A percentile compares a stretch with the other conserved stretches of the same genome.
Evolutionary conservation across 2,113 vertebrate species (phyloP).

Genomic region (Tricholaema leucomelas): DNA sequence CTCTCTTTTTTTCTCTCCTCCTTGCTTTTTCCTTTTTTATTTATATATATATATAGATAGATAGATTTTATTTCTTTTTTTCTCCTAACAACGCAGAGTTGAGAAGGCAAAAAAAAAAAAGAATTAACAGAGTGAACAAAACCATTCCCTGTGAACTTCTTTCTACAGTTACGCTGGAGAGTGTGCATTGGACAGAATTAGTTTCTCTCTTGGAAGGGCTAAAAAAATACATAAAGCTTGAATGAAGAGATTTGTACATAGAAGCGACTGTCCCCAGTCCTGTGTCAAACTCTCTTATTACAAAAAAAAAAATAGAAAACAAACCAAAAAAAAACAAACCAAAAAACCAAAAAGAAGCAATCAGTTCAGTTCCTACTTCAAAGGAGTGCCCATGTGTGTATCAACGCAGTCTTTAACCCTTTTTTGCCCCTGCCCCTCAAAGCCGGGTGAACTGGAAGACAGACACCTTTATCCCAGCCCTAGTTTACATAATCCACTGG

Average conservation of each 20-base stretch:
- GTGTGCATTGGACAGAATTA: conserved; percentile 75
- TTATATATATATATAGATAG: too few relatives aligned
- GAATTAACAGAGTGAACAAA: conserved; percentile 74
- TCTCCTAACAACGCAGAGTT: conserved; percentile 70
- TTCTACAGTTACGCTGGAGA: conserved; percentile 73
- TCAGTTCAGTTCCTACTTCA: conserved; percentile 67
- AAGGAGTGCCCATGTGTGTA: conserved; percentile 72
- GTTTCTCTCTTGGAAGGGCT: conserved; percentile 75
- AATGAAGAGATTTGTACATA: conserved; percentile 77
- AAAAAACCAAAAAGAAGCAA: neutral
- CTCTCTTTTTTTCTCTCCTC: conserved; percentile 39
- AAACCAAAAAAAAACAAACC: conserved; percentile 43
- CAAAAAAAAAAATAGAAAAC: conserved; percentile 52
- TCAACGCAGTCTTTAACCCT: conserved; percentile 72
- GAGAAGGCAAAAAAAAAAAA: conserved; percentile 80
- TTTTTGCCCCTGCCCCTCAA: conserved; percentile 64
- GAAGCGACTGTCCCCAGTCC: conserved; percentile 82
- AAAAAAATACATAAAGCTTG: conserved; percentile 79
- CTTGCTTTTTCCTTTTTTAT: conserved; percentile 46
- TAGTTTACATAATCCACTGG: conserved; percentile 73
- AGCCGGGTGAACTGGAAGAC: conserved; percentile 74
- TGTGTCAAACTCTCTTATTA: conserved; percentile 75
- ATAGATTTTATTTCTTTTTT: conserved; percentile 1
- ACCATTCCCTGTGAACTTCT: conserved; percentile 72
- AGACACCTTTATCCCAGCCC: conserved; percentile 74